Conservation (phyloP, 2,888 invertebrate genomes). For the Alsophila aescularia region DNA sequence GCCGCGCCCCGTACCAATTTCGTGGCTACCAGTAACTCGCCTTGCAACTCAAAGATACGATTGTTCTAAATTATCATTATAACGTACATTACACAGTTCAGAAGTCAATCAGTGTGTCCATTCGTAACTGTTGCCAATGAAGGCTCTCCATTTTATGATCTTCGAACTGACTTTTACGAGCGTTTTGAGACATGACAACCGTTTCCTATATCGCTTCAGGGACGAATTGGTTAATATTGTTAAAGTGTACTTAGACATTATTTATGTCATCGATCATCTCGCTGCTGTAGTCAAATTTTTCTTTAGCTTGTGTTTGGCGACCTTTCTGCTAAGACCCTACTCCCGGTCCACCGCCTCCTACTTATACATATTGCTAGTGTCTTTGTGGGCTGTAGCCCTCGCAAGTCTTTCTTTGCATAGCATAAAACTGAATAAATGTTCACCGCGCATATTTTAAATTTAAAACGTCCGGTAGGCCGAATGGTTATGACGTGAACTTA, state of each 20-base stretch:
- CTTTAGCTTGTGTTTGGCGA: too few species aligned
- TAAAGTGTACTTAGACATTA: not conserved
- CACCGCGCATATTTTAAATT: too few species aligned
- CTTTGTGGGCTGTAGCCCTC: too few species aligned
- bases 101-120: conserved; percentile 40
- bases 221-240: conserved; percentile 18
- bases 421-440: too few species aligned
- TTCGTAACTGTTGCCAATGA: conserved; percentile 47
- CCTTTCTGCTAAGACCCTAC: too few species aligned
- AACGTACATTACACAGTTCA: conserved; percentile 37
- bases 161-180: conserved; percentile 47
- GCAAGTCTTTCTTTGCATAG: too few species aligned
- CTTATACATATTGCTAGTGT: too few species aligned
- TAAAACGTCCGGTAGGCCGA: too few species aligned
- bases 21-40: not conserved
- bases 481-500: too few species aligned
- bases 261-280: too few species aligned
- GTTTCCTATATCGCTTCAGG: conserved; percentile 17
- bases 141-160: conserved; percentile 52
- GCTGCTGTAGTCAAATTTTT: too few species aligned
- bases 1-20: conserved; percentile 2
- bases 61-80: conserved; percentile 36
- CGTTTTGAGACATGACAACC: conserved; percentile 22
- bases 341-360: too few species aligned
- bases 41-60: conserved; percentile 19